Evolutionary conservation across 2,888 invertebrate species (phyloP).

Genomic region (Cheilosia variabilis): DNA sequence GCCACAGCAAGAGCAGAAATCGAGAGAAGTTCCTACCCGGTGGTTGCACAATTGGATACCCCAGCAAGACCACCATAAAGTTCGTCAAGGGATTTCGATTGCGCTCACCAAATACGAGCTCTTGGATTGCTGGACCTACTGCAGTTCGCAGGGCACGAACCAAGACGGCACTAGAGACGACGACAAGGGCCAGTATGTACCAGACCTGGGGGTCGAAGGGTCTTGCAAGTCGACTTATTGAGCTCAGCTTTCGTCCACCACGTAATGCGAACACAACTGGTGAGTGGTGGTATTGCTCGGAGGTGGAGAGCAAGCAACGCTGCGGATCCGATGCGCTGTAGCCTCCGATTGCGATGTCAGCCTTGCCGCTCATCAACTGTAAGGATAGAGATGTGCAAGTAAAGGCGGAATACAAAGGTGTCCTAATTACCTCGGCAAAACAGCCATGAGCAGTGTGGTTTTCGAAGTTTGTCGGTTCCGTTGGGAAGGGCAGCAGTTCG

Average conservation of each 20-base stretch:
- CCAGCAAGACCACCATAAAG: slow-evolving; percentile 76
- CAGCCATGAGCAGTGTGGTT: slow-evolving; percentile 76
- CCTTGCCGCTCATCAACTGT: slow-evolving; percentile 76
- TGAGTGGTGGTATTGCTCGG: slow-evolving; percentile 78
- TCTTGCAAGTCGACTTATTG: slow-evolving; percentile 75
- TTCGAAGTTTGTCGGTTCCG: slow-evolving; percentile 64
- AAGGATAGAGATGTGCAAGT: slow-evolving; percentile 31
- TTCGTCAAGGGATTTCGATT: slow-evolving; percentile 76
- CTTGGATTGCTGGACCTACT: neutral
- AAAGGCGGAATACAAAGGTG: neutral
- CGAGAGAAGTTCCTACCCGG: slow-evolving; percentile 78
- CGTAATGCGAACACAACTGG: slow-evolving; percentile 78
- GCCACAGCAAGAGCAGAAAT: slow-evolving; percentile 78
- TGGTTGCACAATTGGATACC: slow-evolving; percentile 76
- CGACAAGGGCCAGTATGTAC: slow-evolving; percentile 60
- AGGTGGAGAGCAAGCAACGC: slow-evolving; percentile 76
- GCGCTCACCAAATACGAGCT: slow-evolving; percentile 70
- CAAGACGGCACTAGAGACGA: slow-evolving; percentile 1
- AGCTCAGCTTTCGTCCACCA: slow-evolving; percentile 70
- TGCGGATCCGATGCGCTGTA: slow-evolving; percentile 77
- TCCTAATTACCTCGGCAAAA: slow-evolving; percentile 76
- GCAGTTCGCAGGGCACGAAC: neutral
- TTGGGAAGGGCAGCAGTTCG: slow-evolving; percentile 75
- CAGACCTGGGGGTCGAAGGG: slow-evolving; percentile 78
- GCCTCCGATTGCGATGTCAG: slow-evolving; percentile 79